Evolutionary conservation across 2,797 vertebrate genomes (phyloP).

Genomic region (Pangasius krempfi): DNA sequence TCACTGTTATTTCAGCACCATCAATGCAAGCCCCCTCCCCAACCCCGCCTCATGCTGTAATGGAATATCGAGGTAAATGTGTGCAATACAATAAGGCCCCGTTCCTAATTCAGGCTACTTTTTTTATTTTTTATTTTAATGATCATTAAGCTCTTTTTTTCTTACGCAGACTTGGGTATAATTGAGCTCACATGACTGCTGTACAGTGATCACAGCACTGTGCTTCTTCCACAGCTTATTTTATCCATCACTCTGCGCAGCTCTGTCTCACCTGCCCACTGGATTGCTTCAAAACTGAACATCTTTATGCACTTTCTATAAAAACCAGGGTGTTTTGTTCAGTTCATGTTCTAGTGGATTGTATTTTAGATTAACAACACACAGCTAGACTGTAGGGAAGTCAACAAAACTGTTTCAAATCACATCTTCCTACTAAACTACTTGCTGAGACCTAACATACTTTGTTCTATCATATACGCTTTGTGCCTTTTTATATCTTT

Average conservation of each 20-base stretch:
- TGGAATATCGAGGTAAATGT: no score
- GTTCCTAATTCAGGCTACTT: no score
- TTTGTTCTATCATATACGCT: not conserved
- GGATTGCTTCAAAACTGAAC: not conserved
- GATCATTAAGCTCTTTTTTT: not conserved
- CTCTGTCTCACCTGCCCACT: not conserved
- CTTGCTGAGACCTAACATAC: not conserved
- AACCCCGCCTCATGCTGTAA: no score
- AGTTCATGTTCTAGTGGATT: not conserved
- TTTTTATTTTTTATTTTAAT: not conserved
- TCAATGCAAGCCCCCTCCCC: no score
- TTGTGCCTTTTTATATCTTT: not conserved
- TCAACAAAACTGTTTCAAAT: not conserved
- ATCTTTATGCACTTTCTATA: not conserved
- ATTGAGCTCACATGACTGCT: not conserved
- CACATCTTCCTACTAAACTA: not conserved
- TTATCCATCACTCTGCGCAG: not conserved
- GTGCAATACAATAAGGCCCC: no score
- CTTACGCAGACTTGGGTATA: not conserved
- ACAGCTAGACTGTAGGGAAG: not conserved
- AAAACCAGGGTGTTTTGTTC: not conserved
- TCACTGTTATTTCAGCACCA: no score
- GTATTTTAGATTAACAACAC: not conserved
- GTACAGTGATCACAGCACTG: not conserved
- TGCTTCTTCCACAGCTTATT: not conserved